Evolutionary conservation across 2,797 vertebrate genomes (phyloP), one percentile per base, ranked within the genome.

Genomic region (Spinibarbus caldwelli): DNA sequence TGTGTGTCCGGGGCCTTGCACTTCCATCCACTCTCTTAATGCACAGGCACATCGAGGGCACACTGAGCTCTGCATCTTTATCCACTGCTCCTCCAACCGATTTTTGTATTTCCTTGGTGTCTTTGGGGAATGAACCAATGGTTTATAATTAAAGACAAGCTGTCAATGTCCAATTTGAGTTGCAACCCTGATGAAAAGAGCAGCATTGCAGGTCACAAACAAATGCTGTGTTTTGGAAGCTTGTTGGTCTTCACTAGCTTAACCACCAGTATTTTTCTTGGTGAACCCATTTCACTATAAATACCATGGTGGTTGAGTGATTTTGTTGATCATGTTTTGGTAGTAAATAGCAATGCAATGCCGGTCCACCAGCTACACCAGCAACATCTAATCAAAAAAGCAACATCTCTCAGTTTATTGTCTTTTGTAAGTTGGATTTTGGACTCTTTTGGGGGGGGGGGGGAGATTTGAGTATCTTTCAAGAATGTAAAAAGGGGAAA

Each of bases 31-130:
- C 76, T 79, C 67, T 71, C 26, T 85, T 78, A 72, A 85, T 85
- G 67, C 83, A 62, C 66, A 79, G 67, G 36, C 83, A 85, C 83
- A 85, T 8, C 38, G 67, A 45, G 76, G 66, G 66, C 66, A 71
- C 5, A 6, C 66, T 47, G 62, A 45, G 76, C 47, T 59, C 67
- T 49, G 26, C 21, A 6, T 49, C 38, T 38, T 80, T n/a, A 85
- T 79, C 77, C 29, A 79, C 67, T 79, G 66, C 76, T 79, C 23
- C 67, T 64, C 54, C 66, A 59, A 19, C 2, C 9, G 2, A 9
- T 78, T 38, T 21, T 11, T 31, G 1, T 19, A 14, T 79, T 12
- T 64, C 10, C 4, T 41, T 41, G 3, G 8, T 11, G n/a, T 62
- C 36, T 43, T 1, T 26, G 1, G 77, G 38, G 38, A 79, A 66